Percentiles rank a stretch among this genome's conserved stretches.
These are phyloP conservation scores for Hoplias malabaricus DNA, from an alignment of 2,113 vertebrate genomes.

Conservation along the genomic window DNA sequence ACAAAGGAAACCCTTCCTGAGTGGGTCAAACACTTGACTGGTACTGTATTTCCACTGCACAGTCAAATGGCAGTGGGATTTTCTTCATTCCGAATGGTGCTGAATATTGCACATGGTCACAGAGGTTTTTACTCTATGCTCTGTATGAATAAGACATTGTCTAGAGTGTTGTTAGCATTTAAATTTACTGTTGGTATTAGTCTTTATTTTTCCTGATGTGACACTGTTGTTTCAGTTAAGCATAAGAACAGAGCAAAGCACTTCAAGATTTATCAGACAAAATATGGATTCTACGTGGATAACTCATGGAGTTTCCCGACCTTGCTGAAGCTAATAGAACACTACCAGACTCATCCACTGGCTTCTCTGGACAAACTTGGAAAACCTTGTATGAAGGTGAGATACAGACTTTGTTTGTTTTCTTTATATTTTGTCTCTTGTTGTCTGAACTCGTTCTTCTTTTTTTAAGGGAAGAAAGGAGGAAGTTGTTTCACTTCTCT, in stretches of 20 bases:
- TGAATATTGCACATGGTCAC: too few relatives aligned
- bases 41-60: too few relatives aligned
- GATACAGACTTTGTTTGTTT: neutral
- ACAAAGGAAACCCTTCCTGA: too few relatives aligned
- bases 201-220: neutral
- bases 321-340: constrained; percentile 66
- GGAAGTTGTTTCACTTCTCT: constrained; percentile 4
- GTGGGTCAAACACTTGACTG: too few relatives aligned
- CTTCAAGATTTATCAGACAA: constrained; percentile 69
- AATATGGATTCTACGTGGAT: constrained; percentile 59
- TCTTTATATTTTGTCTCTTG: neutral
- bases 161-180: neutral
- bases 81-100: too few relatives aligned
- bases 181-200: neutral
- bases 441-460: neutral
- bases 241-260: constrained; percentile 63
- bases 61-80: too few relatives aligned
- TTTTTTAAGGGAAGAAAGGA: neutral
- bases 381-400: constrained; percentile 74
- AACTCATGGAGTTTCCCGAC: constrained; percentile 54
- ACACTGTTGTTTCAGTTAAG: constrained; percentile 58
- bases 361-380: constrained; percentile 54
- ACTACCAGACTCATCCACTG: constrained; percentile 65
- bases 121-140: neutral
- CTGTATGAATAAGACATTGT: neutral